Evolutionary conservation across 2,797 vertebrate genomes (phyloP).

Genomic region (Leuciscus waleckii): DNA sequence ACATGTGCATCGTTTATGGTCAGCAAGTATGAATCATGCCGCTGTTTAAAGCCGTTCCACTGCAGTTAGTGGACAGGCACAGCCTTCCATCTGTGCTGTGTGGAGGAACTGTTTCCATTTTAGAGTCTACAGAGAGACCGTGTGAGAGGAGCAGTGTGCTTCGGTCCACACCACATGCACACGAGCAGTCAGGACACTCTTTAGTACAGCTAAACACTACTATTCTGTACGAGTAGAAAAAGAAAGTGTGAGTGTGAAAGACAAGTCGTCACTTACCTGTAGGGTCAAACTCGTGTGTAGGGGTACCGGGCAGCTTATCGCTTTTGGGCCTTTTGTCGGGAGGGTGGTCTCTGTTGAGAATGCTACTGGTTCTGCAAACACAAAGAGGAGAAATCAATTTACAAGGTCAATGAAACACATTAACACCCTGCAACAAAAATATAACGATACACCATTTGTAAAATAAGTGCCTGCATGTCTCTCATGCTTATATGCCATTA

Average conservation of each 20-base stretch:
- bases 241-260: conserved; percentile 43
- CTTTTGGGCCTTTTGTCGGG: conserved; percentile 98
- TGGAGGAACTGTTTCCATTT: conserved; percentile 45
- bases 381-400: not conserved
- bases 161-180: conserved; percentile 33
- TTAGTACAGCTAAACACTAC: conserved; percentile 26
- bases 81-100: conserved; percentile 48
- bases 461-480: not conserved
- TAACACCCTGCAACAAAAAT: not conserved
- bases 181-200: conserved; percentile 47
- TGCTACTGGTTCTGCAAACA: conserved; percentile 89
- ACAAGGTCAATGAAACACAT: not conserved
- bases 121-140: conserved; percentile 20
- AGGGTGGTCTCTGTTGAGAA: conserved; percentile 94
- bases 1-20: conserved; percentile 61
- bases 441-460: not conserved
- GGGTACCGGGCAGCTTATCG: conserved; percentile 85
- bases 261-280: conserved; percentile 84
- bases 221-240: conserved; percentile 28
- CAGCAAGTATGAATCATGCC: conserved; percentile 57
- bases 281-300: conserved; percentile 92
- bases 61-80: conserved; percentile 39
- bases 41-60: conserved; percentile 51
- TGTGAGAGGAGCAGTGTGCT: conserved; percentile 40
- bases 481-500: not conserved